These are phyloP conservation scores for Trochalopteron elliotii DNA, from an alignment of 2,113 vertebrate genomes.

Conservation along the genomic window DNA sequence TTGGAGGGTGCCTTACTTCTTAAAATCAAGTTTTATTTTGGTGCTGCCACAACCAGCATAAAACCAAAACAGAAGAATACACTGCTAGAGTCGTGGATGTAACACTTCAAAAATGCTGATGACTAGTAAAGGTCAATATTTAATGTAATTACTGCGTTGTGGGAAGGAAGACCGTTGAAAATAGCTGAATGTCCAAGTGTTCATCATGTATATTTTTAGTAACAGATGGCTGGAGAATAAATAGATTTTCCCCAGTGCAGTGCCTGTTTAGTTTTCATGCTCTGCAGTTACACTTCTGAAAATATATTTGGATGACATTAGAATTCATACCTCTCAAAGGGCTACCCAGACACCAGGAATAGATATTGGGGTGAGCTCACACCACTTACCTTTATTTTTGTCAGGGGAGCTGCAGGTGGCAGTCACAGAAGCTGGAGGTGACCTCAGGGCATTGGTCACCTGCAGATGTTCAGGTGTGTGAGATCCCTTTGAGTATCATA, in stretches of 20 bases:
- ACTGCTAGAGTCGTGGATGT: not conserved
- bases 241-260: not conserved
- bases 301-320: not conserved
- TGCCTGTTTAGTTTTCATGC: not conserved
- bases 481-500: not conserved
- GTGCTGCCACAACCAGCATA: not conserved
- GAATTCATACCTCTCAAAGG: not conserved
- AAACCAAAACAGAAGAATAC: not conserved
- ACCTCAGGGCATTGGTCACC: not conserved
- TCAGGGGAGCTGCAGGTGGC: not conserved
- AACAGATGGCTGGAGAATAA: not conserved
- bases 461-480: not conserved
- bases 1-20: not conserved
- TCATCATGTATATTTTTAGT: not conserved
- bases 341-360: not conserved
- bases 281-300: not conserved
- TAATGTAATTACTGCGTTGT: not conserved
- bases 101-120: not conserved
- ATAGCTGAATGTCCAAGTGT: not conserved
- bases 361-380: rapidly evolving
- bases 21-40: not conserved
- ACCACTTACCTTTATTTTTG: not conserved
- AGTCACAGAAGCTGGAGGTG: not conserved
- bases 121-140: not conserved
- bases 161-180: not conserved